Percentiles rank a stretch among this genome's conserved stretches.
Evolutionary conservation across 2,797 vertebrate species (phyloP).

Genomic region (Capromys pilorides): DNA sequence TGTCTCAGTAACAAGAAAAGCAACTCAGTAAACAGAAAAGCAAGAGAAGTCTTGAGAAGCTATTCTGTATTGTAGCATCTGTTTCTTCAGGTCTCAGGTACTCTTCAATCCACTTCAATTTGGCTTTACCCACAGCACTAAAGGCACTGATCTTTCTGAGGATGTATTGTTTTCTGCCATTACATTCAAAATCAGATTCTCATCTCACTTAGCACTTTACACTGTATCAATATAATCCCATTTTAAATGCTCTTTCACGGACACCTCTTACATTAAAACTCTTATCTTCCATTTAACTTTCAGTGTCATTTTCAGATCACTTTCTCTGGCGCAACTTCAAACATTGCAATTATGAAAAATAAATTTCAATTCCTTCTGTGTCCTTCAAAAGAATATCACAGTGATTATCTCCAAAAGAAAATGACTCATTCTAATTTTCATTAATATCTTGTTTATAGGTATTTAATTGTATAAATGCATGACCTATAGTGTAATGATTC

Average conservation of each 20-base stretch:
- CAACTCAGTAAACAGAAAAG: neutral
- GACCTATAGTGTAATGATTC: neutral
- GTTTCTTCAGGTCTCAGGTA: neutral
- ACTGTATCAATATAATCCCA: neutral
- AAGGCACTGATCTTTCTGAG: neutral
- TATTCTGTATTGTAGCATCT: neutral
- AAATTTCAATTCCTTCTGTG: neutral
- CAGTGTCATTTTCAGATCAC: neutral
- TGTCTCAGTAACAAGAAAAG: neutral
- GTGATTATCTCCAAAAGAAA: neutral
- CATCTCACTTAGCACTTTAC: neutral
- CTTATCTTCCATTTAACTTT: neutral
- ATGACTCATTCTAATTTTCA: neutral
- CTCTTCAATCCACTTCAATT: neutral
- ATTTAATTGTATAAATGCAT: neutral
- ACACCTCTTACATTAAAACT: neutral
- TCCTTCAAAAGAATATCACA: neutral
- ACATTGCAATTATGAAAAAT: neutral
- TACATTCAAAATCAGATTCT: neutral
- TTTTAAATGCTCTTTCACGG: neutral
- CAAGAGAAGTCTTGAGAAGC: neutral
- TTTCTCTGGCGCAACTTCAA: neutral
- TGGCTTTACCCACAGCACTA: neutral
- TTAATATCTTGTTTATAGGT: neutral
- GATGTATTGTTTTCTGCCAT: neutral